Evolutionary conservation across 2,113 vertebrate species (phyloP).

Genomic region (Bufo bufo): DNA sequence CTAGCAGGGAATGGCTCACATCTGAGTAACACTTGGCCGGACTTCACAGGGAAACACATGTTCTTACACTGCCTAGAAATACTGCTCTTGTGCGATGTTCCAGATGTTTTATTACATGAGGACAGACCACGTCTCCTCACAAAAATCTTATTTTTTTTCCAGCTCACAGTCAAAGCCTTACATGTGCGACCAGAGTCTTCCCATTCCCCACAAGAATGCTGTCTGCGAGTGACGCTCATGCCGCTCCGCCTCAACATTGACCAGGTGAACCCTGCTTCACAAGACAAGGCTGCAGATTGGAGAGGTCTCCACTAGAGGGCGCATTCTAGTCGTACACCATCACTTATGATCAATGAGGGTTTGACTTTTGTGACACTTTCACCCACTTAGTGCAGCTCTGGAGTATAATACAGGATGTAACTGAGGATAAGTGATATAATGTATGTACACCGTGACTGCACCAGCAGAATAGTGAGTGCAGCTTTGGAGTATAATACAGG

Average conservation of each 20-base stretch:
- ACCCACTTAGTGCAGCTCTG: too few relatives aligned
- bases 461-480: too few relatives aligned
- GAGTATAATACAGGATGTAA: too few relatives aligned
- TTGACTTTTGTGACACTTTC: too few relatives aligned
- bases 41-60: neutral
- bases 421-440: too few relatives aligned
- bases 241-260: conserved; percentile 97
- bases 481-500: too few relatives aligned
- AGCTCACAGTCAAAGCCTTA: conserved; percentile 92
- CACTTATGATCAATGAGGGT: too few relatives aligned
- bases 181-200: conserved; percentile 92
- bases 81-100: neutral
- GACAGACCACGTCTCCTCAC: neutral
- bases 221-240: conserved; percentile 91
- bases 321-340: too few relatives aligned
- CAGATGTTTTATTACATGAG: neutral
- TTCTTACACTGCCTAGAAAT: neutral
- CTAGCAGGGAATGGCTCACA: neutral
- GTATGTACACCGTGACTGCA: too few relatives aligned
- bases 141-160: conserved; percentile 22
- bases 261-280: conserved; percentile 76
- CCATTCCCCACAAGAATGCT: conserved; percentile 92
- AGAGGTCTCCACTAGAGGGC: conserved; percentile 7
- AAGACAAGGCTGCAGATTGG: neutral
- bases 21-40: neutral